Evolutionary conservation across 2,113 vertebrate species (phyloP), one percentile per base, ranked within the genome.

Genomic region (Muntiacus reevesi): DNA sequence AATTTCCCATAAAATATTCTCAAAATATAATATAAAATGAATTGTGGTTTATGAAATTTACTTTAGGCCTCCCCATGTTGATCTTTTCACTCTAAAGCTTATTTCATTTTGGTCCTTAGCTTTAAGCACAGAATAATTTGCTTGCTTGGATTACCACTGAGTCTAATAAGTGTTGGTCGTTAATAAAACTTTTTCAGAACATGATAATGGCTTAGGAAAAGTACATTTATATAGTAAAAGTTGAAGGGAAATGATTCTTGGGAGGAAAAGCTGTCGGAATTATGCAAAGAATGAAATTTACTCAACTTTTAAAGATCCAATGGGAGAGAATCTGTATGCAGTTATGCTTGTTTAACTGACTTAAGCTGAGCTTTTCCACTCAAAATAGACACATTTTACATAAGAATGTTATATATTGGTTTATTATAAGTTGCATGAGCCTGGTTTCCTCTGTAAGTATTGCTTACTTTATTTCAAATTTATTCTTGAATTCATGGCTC

Each of bases 231-330:
- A 93, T 76, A 79, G 78, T 79, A 50, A 33, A 67, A 94, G 15
- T 84, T 91, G 50, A 87, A 74, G 40, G 47, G 25, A 97, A 94
- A 92, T 96, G 45, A 79, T 98, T 94, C 85, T 96, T 92, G 21
- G 12, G 94, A 97, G 92, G 30, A 84, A 95, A 95, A 94, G 45
- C 78, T 94, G 93, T 95, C 52, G 5, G 5, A 97, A 98, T 97
- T 98, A 98, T 97, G 94, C 88, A 94, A 93, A 93, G 83, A 97
- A 89, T 98, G 95, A 97, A 97, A 98, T 97, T 98, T 96, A 98
- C 95, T 97, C 92, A 94, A 97, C 86, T 96, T 96, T 94, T 93
- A 94, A 93, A 88, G 67, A 94, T 89, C 67, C 93, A 89, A 67
- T 57, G 92, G 97, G 85, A 95, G 57, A 89, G 52, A 91, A 94